Evolutionary conservation across 2,888 invertebrate genomes (phyloP).

Genomic region (Calliopum simillimum): DNA sequence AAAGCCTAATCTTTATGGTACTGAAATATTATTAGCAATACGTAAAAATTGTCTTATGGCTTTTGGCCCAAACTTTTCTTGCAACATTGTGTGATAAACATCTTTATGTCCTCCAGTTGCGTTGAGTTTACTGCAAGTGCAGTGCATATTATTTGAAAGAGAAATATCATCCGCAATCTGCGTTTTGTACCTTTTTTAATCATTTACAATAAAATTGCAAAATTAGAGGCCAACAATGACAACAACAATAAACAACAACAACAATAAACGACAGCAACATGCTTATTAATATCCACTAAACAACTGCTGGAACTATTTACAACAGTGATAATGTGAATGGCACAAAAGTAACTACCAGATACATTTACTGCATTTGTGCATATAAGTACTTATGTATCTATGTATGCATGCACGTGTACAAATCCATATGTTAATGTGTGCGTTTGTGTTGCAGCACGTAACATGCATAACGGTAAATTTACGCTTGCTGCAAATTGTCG

Average conservation of each 20-base stretch:
- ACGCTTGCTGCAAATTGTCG: constrained; percentile 32
- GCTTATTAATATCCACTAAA: constrained; percentile 21
- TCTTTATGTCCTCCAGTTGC: too few species aligned
- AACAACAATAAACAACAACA: constrained; percentile 27
- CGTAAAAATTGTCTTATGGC: too few species aligned
- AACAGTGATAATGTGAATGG: neutral
- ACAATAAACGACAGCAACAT: constrained; percentile 15
- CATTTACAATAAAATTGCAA: too few species aligned
- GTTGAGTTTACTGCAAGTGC: too few species aligned
- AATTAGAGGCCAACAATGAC: neutral
- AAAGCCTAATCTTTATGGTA: too few species aligned
- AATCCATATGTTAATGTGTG: neutral
- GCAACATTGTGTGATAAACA: too few species aligned
- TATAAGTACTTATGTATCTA: neutral
- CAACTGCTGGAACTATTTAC: constrained; percentile 12
- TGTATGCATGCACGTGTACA: neutral
- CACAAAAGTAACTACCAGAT: neutral
- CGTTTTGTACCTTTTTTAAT: too few species aligned
- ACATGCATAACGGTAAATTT: constrained; percentile 38
- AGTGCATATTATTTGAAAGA: too few species aligned
- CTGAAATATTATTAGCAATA: too few species aligned
- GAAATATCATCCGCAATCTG: too few species aligned
- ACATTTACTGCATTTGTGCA: neutral
- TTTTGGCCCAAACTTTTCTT: too few species aligned
- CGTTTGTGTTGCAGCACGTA: constrained; percentile 12